Conservation (phyloP, 2,888 invertebrate genomes). For the Notodonta ziczac region DNA sequence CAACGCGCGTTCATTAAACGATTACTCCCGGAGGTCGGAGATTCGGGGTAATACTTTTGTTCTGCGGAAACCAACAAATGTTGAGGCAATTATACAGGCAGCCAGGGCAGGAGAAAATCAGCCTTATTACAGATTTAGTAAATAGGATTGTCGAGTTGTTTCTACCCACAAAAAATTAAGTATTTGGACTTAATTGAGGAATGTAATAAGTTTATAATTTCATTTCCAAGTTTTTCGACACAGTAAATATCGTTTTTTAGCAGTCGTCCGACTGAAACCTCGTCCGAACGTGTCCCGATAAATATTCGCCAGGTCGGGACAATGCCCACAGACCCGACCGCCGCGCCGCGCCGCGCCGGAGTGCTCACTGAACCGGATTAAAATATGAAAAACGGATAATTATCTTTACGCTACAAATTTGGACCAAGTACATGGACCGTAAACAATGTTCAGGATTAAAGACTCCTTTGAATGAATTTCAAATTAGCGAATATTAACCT, state of each 20-base stretch:
- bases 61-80: background rate
- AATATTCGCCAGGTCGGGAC: conserved; percentile 34
- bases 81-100: background rate
- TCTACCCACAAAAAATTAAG: too few species aligned
- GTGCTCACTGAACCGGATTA: conserved; percentile 7
- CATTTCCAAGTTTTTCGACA: too few species aligned
- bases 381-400: conserved; percentile 2
- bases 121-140: too few species aligned
- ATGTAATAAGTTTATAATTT: too few species aligned
- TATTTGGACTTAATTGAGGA: too few species aligned
- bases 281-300: background rate
- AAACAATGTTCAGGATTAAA: background rate
- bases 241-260: background rate
- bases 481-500: background rate
- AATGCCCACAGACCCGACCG: conserved; percentile 17
- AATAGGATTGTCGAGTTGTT: too few species aligned
- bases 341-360: conserved; percentile 4
- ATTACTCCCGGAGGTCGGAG: conserved; percentile 39
- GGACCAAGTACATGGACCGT: background rate
- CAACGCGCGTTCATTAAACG: conserved; percentile 48
- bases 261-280: background rate
- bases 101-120: background rate
- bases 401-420: conserved; percentile 2
- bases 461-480: background rate
- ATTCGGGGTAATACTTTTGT: conserved; percentile 12